Evolutionary conservation across 2,888 invertebrate species (phyloP).

Genomic region (Ochropleura plecta): DNA sequence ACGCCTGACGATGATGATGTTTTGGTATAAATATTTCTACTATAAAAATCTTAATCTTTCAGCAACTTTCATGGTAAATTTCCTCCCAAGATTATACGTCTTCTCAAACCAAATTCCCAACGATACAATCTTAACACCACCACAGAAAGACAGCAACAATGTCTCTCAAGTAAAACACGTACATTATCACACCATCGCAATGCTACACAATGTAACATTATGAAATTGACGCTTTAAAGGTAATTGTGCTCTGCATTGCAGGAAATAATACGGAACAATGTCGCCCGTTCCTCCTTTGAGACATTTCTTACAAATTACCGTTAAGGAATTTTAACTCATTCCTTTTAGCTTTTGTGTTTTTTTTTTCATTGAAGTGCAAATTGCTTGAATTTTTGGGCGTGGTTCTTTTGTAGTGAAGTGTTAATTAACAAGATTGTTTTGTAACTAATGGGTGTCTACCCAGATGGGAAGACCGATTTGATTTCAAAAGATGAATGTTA

Average conservation of each 20-base stretch:
- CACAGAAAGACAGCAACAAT: constrained; percentile 23
- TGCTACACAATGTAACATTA: constrained; percentile 50
- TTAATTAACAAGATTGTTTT: neutral
- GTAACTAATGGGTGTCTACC: neutral
- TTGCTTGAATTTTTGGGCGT: constrained; percentile 1
- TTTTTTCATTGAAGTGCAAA: constrained; percentile 20
- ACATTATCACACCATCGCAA: constrained; percentile 41
- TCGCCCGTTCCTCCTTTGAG: constrained; percentile 43
- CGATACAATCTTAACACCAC: constrained; percentile 40
- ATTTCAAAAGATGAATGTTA: neutral
- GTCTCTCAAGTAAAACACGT: constrained; percentile 31
- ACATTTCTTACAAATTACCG: constrained; percentile 52
- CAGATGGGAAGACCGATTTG: neutral
- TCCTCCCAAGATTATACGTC: neutral
- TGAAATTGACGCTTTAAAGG: constrained; percentile 53
- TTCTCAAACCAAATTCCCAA: constrained; percentile 17
- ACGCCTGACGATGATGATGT: neutral
- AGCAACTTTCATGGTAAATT: neutral
- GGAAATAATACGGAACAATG: constrained; percentile 61
- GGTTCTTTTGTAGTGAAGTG: neutral
- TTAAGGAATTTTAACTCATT: constrained; percentile 54
- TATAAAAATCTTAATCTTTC: neutral
- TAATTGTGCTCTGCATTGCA: constrained; percentile 59
- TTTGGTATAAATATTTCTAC: neutral
- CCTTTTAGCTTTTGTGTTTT: constrained; percentile 23